A percentile compares a stretch with the other conserved stretches of the same genome.
Evolutionary conservation across 2,797 vertebrate species (phyloP).

Genomic region (Melanotaenia pygmaea): DNA sequence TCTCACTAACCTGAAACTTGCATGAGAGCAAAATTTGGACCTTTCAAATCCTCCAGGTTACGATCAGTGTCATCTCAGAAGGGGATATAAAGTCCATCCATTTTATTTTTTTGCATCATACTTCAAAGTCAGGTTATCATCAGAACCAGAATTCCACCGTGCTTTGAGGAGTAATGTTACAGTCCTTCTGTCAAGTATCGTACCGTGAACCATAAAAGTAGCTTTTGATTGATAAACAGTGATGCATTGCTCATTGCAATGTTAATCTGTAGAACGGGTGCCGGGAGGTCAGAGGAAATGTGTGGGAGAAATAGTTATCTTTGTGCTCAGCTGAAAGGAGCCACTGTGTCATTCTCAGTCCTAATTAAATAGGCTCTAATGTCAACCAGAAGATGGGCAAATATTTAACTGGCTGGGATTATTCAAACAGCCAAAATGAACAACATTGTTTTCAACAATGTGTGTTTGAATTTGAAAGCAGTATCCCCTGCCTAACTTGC

Average conservation of each 20-base stretch:
- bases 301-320: conserved; percentile 65
- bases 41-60: conserved; percentile 65
- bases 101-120: conserved; percentile 40
- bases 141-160: conserved; percentile 47
- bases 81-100: conserved; percentile 41
- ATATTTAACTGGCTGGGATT: conserved; percentile 61
- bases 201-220: conserved; percentile 54
- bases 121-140: conserved; percentile 60
- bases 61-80: conserved; percentile 59
- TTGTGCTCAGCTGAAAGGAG: conserved; percentile 64
- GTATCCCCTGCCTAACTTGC: conserved; percentile 50
- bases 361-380: conserved; percentile 55
- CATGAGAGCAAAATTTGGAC: conserved; percentile 54
- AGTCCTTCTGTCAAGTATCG: conserved; percentile 26
- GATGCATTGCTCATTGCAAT: conserved; percentile 67
- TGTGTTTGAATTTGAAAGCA: conserved; percentile 60
- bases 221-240: conserved; percentile 65
- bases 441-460: conserved; percentile 66
- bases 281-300: conserved; percentile 65
- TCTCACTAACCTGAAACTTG: conserved; percentile 68
- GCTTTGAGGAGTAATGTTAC: conserved; percentile 52
- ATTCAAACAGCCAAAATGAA: conserved; percentile 50
- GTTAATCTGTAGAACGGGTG: conserved; percentile 72
- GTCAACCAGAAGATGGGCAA: conserved; percentile 60
- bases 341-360: conserved; percentile 53